phyloP scores from a whole-genome alignment of 2,113 vertebrate species.

The Ochotona curzoniae region DNA sequence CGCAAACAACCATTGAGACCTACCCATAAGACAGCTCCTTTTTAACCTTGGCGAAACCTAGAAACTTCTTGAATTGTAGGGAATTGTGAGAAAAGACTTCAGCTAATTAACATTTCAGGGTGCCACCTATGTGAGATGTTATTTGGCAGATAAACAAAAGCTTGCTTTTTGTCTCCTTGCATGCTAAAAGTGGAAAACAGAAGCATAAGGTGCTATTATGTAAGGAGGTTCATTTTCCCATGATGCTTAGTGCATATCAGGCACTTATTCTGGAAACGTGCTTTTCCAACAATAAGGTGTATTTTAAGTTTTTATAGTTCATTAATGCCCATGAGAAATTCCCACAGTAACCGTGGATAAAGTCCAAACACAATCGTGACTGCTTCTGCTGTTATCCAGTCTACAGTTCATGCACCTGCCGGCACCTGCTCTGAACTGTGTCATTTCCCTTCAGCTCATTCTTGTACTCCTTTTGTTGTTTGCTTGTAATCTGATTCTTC shows the following conservation, averaged over 20 bases:
- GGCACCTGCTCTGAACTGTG: too few species aligned
- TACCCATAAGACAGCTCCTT: background rate
- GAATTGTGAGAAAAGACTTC: constrained; percentile 38
- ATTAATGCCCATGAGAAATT: too few species aligned
- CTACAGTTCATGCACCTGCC: too few species aligned
- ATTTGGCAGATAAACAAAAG: constrained; percentile 20
- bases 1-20: background rate
- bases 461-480: too few species aligned
- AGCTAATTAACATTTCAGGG: constrained; percentile 26
- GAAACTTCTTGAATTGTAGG: background rate
- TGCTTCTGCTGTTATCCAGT: too few species aligned
- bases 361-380: too few species aligned
- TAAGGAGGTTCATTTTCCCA: constrained; percentile 34
- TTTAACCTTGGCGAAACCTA: constrained; percentile 34
- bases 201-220: background rate
- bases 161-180: constrained; percentile 31
- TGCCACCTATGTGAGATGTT: background rate
- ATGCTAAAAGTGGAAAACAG: constrained; percentile 26
- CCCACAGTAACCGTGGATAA: too few species aligned
- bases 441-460: too few species aligned
- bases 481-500: too few species aligned
- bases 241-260: background rate
- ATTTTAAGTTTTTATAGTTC: too few species aligned
- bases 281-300: background rate
- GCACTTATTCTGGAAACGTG: background rate